Evolutionary conservation across 2,888 invertebrate genomes (phyloP).

Genomic region (Plagodis dolabraria): DNA sequence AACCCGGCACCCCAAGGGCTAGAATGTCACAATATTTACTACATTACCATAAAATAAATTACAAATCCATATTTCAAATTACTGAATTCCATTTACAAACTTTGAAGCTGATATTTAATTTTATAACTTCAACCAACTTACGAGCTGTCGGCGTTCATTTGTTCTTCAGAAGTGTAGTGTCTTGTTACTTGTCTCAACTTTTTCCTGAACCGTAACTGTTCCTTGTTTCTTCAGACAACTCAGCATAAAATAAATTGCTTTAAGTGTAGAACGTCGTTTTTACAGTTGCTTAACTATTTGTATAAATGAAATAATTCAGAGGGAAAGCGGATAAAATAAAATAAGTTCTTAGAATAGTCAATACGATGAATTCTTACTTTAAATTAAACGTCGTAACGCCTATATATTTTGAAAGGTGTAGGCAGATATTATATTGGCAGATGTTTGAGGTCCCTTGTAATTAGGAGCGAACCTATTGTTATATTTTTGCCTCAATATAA

Average conservation of each 20-base stretch:
- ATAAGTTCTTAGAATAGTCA: not conserved
- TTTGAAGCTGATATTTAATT: no score
- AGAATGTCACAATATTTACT: no score
- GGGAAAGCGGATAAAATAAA: not conserved
- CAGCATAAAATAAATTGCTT: constrained; percentile 14
- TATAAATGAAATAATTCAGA: not conserved
- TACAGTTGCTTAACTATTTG: not conserved
- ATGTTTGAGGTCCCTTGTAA: no score
- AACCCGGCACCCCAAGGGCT: no score
- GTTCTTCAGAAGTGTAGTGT: constrained; percentile 21
- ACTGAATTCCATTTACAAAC: no score
- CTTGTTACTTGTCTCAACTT: constrained; percentile 24
- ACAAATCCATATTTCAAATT: no score
- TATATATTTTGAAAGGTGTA: no score
- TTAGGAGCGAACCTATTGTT: no score
- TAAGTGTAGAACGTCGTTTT: constrained; percentile 8
- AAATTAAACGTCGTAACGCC: no score
- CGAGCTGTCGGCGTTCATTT: constrained; percentile 24
- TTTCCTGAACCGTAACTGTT: constrained; percentile 12
- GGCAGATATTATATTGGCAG: no score
- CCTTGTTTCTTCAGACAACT: constrained; percentile 20
- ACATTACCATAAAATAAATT: no score
- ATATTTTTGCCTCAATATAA: no score
- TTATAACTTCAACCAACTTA: not conserved
- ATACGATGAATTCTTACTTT: not conserved